phyloP scores from a whole-genome alignment of 2,888 invertebrate species.

The Drosophila birchii region DNA sequence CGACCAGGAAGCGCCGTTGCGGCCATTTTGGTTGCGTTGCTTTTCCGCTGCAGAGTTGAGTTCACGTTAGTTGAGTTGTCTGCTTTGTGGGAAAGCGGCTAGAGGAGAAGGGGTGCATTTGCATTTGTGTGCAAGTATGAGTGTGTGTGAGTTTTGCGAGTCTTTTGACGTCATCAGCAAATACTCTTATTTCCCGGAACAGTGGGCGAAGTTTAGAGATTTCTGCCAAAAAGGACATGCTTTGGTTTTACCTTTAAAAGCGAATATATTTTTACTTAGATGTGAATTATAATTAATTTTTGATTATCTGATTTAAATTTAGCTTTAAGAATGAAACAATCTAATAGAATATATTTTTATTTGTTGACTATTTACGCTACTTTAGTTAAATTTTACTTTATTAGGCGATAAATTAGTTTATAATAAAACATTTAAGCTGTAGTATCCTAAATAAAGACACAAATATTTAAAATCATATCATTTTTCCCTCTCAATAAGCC shows the following conservation, averaged over 20 bases:
- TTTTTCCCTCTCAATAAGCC: no score
- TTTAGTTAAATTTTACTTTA: background rate
- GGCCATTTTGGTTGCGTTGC: constrained; percentile 69
- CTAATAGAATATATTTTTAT: no score
- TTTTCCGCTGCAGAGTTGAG: constrained; percentile 55
- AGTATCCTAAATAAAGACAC: no score
- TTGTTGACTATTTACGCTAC: background rate
- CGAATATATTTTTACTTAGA: rapidly evolving
- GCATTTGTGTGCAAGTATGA: constrained; percentile 53
- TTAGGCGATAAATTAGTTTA: background rate
- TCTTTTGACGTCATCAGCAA: constrained; percentile 71
- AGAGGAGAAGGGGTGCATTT: constrained; percentile 25
- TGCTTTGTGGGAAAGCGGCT: constrained; percentile 37
- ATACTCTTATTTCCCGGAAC: constrained; percentile 30
- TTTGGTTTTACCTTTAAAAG: background rate
- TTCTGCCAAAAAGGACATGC: no score
- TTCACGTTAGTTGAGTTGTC: constrained; percentile 64
- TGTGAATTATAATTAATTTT: background rate
- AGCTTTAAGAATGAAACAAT: background rate
- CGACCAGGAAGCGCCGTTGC: constrained; percentile 71
- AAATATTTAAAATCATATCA: no score
- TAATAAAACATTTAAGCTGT: background rate
- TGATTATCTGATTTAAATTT: background rate
- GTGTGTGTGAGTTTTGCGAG: constrained; percentile 18
- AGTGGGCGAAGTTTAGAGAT: background rate